Percentiles rank a stretch among this genome's conserved stretches.
These are phyloP conservation scores for Phrynocephalus forsythii DNA, from an alignment of 2,797 vertebrate species.

Conservation along the genomic window DNA sequence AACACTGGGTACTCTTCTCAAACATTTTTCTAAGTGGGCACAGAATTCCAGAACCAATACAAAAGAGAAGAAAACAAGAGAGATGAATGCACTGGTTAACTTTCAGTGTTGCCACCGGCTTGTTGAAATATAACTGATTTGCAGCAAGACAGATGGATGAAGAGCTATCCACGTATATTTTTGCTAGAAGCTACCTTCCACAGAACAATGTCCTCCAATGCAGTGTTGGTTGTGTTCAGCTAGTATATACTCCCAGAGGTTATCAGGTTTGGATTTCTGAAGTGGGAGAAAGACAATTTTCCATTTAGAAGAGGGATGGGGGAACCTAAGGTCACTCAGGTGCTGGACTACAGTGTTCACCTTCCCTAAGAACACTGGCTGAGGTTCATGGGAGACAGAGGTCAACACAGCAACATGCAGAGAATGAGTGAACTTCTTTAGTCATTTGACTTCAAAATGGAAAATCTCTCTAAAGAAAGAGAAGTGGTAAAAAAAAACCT, in stretches of 20 bases:
- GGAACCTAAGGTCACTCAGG: background rate
- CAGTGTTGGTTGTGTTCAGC: background rate
- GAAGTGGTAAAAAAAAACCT: too few species aligned
- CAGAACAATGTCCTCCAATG: background rate
- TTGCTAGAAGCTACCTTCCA: background rate
- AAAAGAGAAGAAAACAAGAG: background rate
- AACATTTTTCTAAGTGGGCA: background rate
- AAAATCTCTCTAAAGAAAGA: too few species aligned
- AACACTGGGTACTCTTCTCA: fast-evolving
- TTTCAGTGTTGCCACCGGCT: background rate
- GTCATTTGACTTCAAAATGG: too few species aligned
- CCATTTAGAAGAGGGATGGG: background rate
- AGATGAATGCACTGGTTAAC: background rate
- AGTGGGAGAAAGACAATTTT: background rate
- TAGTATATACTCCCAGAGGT: background rate
- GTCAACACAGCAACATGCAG: too few species aligned
- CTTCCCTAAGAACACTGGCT: background rate
- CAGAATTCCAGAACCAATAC: background rate
- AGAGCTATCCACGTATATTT: background rate
- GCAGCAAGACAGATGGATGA: background rate
- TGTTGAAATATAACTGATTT: background rate
- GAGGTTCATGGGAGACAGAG: background rate
- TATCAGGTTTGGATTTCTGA: background rate
- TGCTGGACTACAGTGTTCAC: background rate
- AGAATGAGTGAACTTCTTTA: too few species aligned